Conservation (phyloP, 2,113 vertebrate genomes). For the Clarias macrocephalus region DNA sequence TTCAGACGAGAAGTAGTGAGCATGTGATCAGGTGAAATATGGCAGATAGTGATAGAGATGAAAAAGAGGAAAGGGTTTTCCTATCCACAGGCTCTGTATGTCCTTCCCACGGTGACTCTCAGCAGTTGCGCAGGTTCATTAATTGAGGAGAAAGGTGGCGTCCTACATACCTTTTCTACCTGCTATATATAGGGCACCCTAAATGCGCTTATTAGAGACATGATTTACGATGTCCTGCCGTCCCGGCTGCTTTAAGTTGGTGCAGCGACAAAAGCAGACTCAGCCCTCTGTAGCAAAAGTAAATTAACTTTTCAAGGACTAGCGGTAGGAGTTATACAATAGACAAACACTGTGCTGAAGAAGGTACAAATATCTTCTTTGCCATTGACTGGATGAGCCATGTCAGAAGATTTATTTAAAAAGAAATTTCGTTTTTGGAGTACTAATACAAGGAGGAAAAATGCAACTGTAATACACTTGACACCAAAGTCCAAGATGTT, state of each 20-base stretch:
- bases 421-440: constrained; percentile 18
- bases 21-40: constrained; percentile 31
- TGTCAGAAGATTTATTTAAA: constrained; percentile 2
- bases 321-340: constrained; percentile 20
- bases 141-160: constrained; percentile 50
- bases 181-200: constrained; percentile 51
- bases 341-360: background rate
- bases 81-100: constrained; percentile 32
- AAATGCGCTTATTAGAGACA: constrained; percentile 55
- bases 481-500: too few species aligned
- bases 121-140: constrained; percentile 42
- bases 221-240: constrained; percentile 53
- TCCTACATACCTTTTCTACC: constrained; percentile 57
- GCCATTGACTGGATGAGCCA: background rate
- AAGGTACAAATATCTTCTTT: background rate
- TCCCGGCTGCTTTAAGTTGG: constrained; percentile 23
- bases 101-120: constrained; percentile 40
- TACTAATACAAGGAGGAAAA: constrained; percentile 1
- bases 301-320: constrained; percentile 33
- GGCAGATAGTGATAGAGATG: background rate
- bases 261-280: constrained; percentile 24
- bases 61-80: constrained; percentile 34
- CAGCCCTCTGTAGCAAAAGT: constrained; percentile 27
- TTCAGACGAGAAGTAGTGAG: background rate
- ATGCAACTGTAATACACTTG: too few species aligned